Percentiles rank a stretch among this genome's conserved stretches.
phyloP scores from a whole-genome alignment of 2,113 vertebrate species.

The Erinaceus europaeus region DNA sequence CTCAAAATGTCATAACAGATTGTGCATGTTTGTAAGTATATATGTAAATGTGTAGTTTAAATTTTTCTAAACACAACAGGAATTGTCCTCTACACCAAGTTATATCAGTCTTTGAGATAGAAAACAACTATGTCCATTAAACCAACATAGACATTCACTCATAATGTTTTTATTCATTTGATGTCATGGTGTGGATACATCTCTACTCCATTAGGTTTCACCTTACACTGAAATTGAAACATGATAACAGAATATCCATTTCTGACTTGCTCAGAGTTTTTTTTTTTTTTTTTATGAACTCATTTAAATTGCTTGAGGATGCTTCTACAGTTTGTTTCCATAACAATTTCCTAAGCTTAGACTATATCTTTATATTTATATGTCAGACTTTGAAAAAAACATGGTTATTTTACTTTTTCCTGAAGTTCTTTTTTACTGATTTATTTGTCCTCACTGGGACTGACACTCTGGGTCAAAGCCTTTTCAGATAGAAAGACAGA shows the following conservation, averaged over 20 bases:
- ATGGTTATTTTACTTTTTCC: background rate
- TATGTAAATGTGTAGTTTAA: background rate
- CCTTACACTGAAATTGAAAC: constrained; percentile 32
- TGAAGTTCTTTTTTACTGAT: too few species aligned
- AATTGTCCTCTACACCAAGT: background rate
- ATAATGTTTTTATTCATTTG: background rate
- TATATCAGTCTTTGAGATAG: constrained; percentile 3
- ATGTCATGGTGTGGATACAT: background rate
- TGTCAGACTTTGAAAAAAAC: background rate
- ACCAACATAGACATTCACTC: background rate
- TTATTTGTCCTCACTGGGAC: too few species aligned
- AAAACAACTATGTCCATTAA: constrained; percentile 12
- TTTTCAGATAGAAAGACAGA: too few species aligned
- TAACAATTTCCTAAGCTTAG: background rate
- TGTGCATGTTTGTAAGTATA: background rate
- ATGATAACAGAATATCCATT: constrained; percentile 22
- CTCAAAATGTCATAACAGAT: background rate
- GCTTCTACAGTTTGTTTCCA: background rate
- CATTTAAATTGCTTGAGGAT: constrained; percentile 10
- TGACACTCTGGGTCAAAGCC: too few species aligned
- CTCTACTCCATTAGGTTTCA: constrained; percentile 32
- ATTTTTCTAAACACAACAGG: background rate
- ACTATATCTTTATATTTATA: background rate
- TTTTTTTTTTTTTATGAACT: background rate
- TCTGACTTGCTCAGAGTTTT: background rate